A percentile compares a stretch with the other conserved stretches of the same genome.
phyloP scores from a whole-genome alignment of 2,113 vertebrate genomes.

The Anseranas semipalmata region DNA sequence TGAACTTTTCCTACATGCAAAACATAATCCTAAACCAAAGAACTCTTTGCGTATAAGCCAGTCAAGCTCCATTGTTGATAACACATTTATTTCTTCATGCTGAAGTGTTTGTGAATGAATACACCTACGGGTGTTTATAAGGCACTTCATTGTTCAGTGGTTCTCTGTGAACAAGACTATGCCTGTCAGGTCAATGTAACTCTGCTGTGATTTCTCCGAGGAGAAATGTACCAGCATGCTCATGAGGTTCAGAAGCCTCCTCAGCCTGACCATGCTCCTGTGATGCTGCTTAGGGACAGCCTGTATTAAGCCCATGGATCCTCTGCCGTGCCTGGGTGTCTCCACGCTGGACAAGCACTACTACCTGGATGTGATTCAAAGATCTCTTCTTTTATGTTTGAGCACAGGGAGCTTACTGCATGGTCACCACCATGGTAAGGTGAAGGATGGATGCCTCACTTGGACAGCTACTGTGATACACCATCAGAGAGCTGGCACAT shows the following conservation, averaged over 20 bases:
- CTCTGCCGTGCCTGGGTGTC: background rate
- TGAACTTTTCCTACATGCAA: background rate
- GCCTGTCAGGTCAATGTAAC: background rate
- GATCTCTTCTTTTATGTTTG: background rate
- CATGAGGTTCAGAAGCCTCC: background rate
- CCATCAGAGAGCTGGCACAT: background rate
- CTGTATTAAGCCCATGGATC: accelerated
- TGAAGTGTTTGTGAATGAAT: background rate
- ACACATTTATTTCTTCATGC: background rate
- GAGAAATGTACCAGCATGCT: accelerated
- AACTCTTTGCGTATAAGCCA: background rate
- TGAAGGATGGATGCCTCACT: background rate
- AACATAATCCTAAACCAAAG: background rate
- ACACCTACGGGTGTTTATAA: background rate
- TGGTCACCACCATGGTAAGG: background rate
- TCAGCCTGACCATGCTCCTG: background rate
- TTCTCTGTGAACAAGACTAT: background rate
- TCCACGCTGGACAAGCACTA: background rate
- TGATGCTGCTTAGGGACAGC: background rate
- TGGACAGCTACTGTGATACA: background rate
- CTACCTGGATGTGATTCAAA: background rate
- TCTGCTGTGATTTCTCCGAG: background rate
- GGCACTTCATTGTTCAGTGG: background rate
- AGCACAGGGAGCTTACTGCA: background rate
- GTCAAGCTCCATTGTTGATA: background rate